Percentiles rank a stretch among this genome's conserved stretches.
Evolutionary conservation across 2,797 vertebrate genomes (phyloP).

Genomic region (Octomys mimax): DNA sequence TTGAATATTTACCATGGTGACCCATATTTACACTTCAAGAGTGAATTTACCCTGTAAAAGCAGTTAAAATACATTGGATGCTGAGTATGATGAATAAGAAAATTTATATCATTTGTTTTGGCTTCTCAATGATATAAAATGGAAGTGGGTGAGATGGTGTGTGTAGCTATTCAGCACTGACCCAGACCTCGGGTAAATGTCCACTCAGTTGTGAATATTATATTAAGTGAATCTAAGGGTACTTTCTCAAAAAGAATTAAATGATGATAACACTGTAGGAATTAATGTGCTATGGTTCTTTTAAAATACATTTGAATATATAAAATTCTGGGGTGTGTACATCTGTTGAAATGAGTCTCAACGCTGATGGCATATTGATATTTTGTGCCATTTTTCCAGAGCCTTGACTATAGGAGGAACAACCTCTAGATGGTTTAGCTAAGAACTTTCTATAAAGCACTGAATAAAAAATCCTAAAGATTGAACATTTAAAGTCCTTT

Average conservation of each 20-base stretch:
- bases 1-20: slow-evolving; percentile 22
- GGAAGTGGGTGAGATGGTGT: not conserved
- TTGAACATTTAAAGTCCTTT: slow-evolving; percentile 33
- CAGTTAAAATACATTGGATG: slow-evolving; percentile 14
- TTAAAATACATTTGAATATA: not conserved
- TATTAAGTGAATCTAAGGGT: not conserved
- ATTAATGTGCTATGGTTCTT: not conserved
- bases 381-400: not conserved
- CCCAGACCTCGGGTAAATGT: not conserved
- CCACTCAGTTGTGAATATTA: not conserved
- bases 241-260: slow-evolving; percentile 46
- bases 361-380: not conserved
- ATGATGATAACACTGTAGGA: not conserved
- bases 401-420: not conserved
- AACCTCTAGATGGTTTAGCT: not conserved
- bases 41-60: slow-evolving; percentile 38
- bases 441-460: not conserved
- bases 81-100: slow-evolving; percentile 21
- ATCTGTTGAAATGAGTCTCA: slow-evolving; percentile 20
- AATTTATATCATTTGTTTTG: not conserved
- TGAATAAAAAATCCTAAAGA: slow-evolving; percentile 11
- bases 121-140: not conserved
- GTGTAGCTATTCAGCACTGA: not conserved
- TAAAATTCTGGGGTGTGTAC: not conserved
- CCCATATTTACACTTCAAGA: not conserved